Evolutionary conservation across 2,888 invertebrate genomes (phyloP).

Genomic region (Teleogryllus oceanicus): DNA sequence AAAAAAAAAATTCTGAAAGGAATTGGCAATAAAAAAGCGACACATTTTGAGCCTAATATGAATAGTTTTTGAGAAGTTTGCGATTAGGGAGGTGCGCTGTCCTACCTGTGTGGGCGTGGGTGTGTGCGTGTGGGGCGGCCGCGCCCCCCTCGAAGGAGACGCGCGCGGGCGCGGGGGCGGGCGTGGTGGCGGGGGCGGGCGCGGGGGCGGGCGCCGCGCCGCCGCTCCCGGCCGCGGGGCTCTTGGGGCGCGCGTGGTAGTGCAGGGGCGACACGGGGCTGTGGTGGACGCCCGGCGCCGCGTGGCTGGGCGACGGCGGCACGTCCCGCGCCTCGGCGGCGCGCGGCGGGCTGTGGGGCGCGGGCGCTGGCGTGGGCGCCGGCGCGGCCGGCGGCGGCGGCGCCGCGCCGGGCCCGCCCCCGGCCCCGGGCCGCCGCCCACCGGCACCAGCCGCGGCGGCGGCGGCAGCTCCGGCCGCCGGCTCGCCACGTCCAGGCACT

Average conservation of each 20-base stretch:
- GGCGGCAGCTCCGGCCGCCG: conserved; percentile 44
- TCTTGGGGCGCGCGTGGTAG: conserved; percentile 47
- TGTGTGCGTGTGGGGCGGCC: not conserved
- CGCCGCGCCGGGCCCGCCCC: conserved; percentile 35
- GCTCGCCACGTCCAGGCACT: conserved; percentile 54
- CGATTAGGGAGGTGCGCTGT: too few species aligned
- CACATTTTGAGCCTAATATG: too few species aligned
- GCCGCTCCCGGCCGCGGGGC: conserved; percentile 38
- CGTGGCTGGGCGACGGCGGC: conserved; percentile 36
- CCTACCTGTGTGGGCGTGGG: not conserved
- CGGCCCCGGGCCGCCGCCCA: conserved; percentile 43
- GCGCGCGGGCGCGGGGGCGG: not conserved
- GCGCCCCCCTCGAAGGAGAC: not conserved
- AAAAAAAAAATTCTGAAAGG: too few species aligned
- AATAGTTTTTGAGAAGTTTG: too few species aligned
- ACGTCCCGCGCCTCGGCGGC: conserved; percentile 39
- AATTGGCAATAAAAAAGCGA: too few species aligned
- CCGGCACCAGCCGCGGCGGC: conserved; percentile 44
- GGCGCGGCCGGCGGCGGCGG: conserved; percentile 42
- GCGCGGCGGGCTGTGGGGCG: conserved; percentile 42
- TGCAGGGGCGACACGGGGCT: conserved; percentile 55
- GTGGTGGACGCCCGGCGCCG: conserved; percentile 43
- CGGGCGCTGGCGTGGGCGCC: conserved; percentile 44
- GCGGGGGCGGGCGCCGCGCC: not conserved
- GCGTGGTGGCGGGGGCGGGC: not conserved